These are phyloP conservation scores for Galerucella nymphaeae DNA, from an alignment of 2,888 invertebrate genomes.

Conservation along the genomic window DNA sequence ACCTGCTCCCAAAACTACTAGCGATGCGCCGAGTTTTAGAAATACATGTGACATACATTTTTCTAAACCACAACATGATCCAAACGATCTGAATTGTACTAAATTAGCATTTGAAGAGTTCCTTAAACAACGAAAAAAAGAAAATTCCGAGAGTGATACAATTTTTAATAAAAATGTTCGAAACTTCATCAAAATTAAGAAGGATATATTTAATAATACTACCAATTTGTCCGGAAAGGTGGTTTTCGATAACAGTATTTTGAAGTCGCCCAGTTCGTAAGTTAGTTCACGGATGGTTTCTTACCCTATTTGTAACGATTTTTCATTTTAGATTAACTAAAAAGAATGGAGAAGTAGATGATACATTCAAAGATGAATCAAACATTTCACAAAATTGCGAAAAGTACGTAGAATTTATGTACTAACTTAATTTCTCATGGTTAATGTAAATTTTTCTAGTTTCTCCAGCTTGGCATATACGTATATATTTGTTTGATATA, in stretches of 20 bases:
- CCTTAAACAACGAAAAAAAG: conserved; percentile 44
- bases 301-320: neutral
- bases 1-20: neutral
- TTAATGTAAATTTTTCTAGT: neutral
- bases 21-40: conserved; percentile 32
- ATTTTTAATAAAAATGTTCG: conserved; percentile 46
- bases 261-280: conserved; percentile 36
- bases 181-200: conserved; percentile 49
- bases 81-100: conserved; percentile 44
- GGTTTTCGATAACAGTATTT: conserved; percentile 36
- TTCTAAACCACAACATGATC: conserved; percentile 40
- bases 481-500: neutral
- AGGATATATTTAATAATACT: conserved; percentile 46
- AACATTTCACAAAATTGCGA: conserved; percentile 47
- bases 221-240: conserved; percentile 37
- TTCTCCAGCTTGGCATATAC: neutral
- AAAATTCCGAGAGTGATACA: conserved; percentile 38
- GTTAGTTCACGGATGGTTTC: conserved; percentile 11
- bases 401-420: conserved; percentile 32
- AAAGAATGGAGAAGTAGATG: conserved; percentile 27
- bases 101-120: conserved; percentile 51
- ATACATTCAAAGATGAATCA: conserved; percentile 41
- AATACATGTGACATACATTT: conserved; percentile 44
- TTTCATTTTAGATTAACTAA: conserved; percentile 32
- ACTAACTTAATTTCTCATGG: neutral